Conservation (phyloP, 2,113 vertebrate genomes). For the Malurus elegans region DNA sequence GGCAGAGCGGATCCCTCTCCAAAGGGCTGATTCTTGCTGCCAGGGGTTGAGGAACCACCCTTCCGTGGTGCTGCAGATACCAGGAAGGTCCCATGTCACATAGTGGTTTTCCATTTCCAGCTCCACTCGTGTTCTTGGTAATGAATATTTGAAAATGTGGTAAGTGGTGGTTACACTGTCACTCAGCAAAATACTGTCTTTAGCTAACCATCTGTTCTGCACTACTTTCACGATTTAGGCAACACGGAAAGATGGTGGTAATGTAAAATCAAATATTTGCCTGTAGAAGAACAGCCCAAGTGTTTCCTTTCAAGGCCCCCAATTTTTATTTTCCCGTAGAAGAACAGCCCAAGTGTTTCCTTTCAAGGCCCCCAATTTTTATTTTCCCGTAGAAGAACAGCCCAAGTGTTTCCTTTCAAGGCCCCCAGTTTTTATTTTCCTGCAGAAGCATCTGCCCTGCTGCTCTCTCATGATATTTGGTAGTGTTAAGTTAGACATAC, state of each 20-base stretch:
- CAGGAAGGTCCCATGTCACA: too few relatives aligned
- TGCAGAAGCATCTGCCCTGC: neutral
- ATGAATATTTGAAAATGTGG: too few relatives aligned
- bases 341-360: neutral
- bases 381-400: neutral
- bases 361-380: neutral
- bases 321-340: neutral
- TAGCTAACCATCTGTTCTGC: neutral
- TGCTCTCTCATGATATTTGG: neutral
- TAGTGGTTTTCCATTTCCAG: too few relatives aligned
- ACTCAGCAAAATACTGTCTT: neutral
- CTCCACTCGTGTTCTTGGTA: too few relatives aligned
- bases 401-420: neutral
- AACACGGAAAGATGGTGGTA: neutral
- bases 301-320: neutral
- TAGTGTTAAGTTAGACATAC: neutral
- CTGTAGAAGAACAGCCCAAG: neutral
- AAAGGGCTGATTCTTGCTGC: neutral
- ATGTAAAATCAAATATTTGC: neutral
- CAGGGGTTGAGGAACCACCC: neutral
- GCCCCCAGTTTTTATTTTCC: neutral
- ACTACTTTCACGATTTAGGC: neutral
- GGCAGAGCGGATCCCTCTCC: neutral
- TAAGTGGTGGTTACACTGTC: too few relatives aligned
- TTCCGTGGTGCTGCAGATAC: neutral